Percentiles rank a stretch among this genome's conserved stretches.
These are phyloP conservation scores for Anas flavirostris DNA, from an alignment of 2,797 vertebrate genomes.

Conservation along the genomic window DNA sequence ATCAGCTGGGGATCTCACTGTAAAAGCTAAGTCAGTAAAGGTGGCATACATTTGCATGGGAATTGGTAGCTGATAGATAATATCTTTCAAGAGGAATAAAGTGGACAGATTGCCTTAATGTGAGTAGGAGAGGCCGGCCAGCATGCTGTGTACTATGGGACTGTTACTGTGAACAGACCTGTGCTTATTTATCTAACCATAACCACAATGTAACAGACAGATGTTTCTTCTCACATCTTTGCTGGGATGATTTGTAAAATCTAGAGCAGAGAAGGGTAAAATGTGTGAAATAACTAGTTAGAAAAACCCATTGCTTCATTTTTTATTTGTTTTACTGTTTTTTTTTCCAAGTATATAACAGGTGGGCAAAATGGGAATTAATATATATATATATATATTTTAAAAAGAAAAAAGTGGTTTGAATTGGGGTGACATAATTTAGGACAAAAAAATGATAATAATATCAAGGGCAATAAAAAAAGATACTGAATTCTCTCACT, in stretches of 20 bases:
- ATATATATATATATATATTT: neutral
- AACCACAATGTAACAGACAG: neutral
- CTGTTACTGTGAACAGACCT: neutral
- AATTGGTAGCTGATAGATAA: neutral
- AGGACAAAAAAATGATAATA: neutral
- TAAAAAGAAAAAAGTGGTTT: no score
- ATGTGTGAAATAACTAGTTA: neutral
- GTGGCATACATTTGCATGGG: neutral
- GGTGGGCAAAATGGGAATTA: neutral
- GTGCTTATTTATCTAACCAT: neutral
- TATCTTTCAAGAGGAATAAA: neutral
- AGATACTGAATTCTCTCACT: neutral
- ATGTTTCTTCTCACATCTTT: neutral
- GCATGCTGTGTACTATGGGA: neutral
- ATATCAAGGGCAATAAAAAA: neutral
- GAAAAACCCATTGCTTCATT: neutral
- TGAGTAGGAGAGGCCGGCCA: neutral
- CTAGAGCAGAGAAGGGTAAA: neutral
- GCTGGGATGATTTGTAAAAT: neutral
- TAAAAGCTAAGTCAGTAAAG: neutral
- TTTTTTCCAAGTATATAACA: neutral
- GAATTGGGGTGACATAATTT: neutral
- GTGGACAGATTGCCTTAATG: neutral
- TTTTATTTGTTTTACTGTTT: neutral
- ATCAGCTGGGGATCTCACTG: neutral